Percentiles rank a stretch among this genome's conserved stretches.
phyloP scores from a whole-genome alignment of 1,140 invertebrate genomes.

The Brachionus calyciflorus region DNA sequence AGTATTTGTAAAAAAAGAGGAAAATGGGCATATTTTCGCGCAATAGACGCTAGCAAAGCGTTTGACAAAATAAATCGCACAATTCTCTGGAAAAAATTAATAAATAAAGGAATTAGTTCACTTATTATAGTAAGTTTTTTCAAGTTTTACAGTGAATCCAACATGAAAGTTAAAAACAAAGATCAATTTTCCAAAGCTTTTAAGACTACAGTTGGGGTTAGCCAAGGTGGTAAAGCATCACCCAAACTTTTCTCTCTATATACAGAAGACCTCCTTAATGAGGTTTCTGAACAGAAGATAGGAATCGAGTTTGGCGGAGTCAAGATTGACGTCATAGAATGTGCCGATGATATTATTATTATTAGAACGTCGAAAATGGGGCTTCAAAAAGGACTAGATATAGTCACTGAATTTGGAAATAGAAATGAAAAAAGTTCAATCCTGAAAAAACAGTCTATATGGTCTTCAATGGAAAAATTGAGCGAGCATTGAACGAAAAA shows the following conservation, averaged over 20 bases:
- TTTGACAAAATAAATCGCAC: not conserved
- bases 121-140: not conserved
- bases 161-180: not conserved
- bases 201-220: not conserved
- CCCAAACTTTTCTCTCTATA: constrained; percentile 1
- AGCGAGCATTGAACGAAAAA: too few species aligned
- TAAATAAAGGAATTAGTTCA: not conserved
- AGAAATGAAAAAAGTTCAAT: not conserved
- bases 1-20: too few species aligned
- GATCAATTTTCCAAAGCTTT: not conserved
- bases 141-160: not conserved
- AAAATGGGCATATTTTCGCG: not conserved
- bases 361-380: not conserved
- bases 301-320: too few species aligned
- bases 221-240: not conserved
- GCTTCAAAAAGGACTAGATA: not conserved
- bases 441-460: not conserved
- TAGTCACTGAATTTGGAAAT: not conserved
- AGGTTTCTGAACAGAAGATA: not conserved
- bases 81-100: not conserved
- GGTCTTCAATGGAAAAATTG: too few species aligned
- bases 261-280: not conserved
- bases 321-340: not conserved
- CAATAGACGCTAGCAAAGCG: not conserved
- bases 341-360: not conserved